A percentile compares a stretch with the other conserved stretches of the same genome.
Conservation (phyloP, 2,888 invertebrate genomes). For the Drosophila histrio region DNA sequence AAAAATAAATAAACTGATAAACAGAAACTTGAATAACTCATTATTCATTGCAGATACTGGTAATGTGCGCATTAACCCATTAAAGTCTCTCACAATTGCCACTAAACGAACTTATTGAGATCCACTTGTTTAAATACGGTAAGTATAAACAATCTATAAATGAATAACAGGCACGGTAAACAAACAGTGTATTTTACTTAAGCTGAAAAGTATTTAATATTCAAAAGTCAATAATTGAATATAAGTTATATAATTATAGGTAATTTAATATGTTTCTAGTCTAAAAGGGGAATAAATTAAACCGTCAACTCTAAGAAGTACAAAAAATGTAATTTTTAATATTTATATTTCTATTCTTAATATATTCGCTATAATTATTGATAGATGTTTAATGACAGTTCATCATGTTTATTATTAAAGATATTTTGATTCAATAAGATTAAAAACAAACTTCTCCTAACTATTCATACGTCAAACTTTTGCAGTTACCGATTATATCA, state of each 20-base stretch:
- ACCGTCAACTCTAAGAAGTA: too few relatives aligned
- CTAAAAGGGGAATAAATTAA: background rate
- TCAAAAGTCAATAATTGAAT: background rate
- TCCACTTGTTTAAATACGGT: conserved; percentile 61
- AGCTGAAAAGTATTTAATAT: conserved; percentile 2
- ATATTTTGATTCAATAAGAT: too few relatives aligned
- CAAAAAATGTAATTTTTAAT: too few relatives aligned
- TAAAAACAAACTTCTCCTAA: too few relatives aligned
- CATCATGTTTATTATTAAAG: too few relatives aligned
- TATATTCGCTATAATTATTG: too few relatives aligned
- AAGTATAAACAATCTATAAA: conserved; percentile 41
- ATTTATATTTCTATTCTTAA: too few relatives aligned
- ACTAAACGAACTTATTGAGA: conserved; percentile 34
- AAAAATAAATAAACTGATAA: conserved; percentile 23
- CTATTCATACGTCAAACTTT: too few relatives aligned
- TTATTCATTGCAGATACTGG: conserved; percentile 2
- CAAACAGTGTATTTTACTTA: conserved; percentile 15
- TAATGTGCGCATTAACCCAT: conserved; percentile 49
- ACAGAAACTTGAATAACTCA: conserved; percentile 22
- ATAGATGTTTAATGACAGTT: too few relatives aligned
- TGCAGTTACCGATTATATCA: too few relatives aligned
- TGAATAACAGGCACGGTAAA: conserved; percentile 30
- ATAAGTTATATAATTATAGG: background rate
- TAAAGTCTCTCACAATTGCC: conserved; percentile 28
- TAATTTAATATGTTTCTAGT: background rate